These are phyloP conservation scores for Antedon mediterranea DNA, from an alignment of 53 echinoderm and acorn worm genomes.

Conservation along the genomic window DNA sequence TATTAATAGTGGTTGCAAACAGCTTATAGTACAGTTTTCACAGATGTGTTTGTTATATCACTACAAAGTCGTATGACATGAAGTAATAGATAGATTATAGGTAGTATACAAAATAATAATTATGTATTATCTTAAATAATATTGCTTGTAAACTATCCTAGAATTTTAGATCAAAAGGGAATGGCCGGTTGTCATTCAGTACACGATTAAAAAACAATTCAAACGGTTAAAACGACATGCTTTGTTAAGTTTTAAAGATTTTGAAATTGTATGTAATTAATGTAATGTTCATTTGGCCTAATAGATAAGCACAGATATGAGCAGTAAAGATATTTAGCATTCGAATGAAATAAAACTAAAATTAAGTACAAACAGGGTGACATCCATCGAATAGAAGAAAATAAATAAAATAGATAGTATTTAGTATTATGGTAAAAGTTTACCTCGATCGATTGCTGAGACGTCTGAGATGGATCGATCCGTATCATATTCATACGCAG, in stretches of 20 bases:
- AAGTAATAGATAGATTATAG: no score
- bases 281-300: neutral
- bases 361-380: neutral
- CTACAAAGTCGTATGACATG: no score
- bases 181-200: neutral
- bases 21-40: no score
- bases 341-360: conserved; percentile 1
- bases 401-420: neutral
- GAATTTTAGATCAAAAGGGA: neutral
- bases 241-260: neutral
- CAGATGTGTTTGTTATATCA: no score
- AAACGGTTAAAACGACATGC: neutral
- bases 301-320: neutral
- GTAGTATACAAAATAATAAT: no score
- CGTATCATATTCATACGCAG: conserved; percentile 74
- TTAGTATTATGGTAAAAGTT: no score
- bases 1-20: no score
- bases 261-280: neutral
- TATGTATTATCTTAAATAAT: no score
- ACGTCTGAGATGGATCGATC: conserved; percentile 30
- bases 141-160: no score
- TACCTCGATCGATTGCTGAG: neutral
- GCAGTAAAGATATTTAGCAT: neutral
- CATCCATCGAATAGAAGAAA: neutral
- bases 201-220: neutral